Percentiles rank a stretch among this genome's conserved stretches.
Conservation (phyloP, 2,113 vertebrate genomes). For the Gorsachius goisagi region DNA sequence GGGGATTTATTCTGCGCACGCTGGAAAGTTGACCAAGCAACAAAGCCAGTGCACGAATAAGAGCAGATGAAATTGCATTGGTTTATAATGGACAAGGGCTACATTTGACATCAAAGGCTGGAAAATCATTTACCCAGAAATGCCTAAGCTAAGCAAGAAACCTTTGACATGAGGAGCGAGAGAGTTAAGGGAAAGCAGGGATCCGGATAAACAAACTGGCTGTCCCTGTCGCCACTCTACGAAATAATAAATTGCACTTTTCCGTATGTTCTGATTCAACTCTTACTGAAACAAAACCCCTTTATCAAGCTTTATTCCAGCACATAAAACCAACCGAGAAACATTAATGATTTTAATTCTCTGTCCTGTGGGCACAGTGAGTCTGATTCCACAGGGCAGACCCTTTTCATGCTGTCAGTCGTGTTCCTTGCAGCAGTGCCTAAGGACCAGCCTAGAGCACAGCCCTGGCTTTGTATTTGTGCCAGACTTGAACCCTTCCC, state of each 20-base stretch:
- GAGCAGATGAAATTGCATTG: background rate
- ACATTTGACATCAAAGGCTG: background rate
- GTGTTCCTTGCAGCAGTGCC: background rate
- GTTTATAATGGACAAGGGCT: constrained; percentile 8
- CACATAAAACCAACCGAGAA: background rate
- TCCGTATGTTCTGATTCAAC: background rate
- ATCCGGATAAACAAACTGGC: background rate
- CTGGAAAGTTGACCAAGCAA: background rate
- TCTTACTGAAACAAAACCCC: background rate
- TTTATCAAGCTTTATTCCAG: background rate
- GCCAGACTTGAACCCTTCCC: background rate
- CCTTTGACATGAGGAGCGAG: background rate
- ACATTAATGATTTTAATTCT: background rate
- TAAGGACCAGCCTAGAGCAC: background rate
- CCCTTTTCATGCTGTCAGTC: background rate
- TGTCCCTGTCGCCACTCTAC: background rate
- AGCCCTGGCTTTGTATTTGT: background rate
- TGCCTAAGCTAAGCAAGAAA: constrained; percentile 8
- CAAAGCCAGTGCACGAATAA: background rate
- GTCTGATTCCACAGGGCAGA: background rate
- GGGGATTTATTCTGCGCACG: background rate
- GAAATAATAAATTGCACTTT: background rate
- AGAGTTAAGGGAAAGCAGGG: background rate
- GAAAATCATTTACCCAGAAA: constrained; percentile 57
- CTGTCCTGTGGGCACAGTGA: background rate